Conservation (phyloP, 2,113 vertebrate genomes). For the Heterochromis multidens region DNA sequence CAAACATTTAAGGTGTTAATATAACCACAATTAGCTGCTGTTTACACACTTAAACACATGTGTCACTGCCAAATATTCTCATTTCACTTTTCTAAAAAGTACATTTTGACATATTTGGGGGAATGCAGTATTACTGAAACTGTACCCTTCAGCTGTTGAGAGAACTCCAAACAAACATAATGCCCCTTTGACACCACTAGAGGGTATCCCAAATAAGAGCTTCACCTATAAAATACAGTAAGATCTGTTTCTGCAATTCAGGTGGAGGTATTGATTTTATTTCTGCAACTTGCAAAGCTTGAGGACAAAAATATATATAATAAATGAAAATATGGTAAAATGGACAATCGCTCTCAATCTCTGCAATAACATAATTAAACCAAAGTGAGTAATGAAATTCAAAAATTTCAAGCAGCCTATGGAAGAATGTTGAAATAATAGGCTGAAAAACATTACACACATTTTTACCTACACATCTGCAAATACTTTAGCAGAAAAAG, state of each 20-base stretch:
- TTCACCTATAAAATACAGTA: not conserved
- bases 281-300: not conserved
- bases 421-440: not conserved
- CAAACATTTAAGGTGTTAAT: not conserved
- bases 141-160: not conserved
- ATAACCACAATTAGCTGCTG: not conserved
- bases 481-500: not conserved
- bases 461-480: not conserved
- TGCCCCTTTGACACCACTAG: not conserved
- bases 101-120: not conserved
- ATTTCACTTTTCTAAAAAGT: not conserved
- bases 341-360: not conserved
- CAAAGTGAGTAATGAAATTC: not conserved
- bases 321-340: not conserved
- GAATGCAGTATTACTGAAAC: not conserved
- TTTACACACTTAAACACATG: not conserved
- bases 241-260: not conserved
- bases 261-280: not conserved
- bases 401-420: not conserved
- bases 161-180: not conserved
- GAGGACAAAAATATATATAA: not conserved
- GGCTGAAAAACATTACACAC: not conserved
- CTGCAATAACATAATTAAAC: not conserved
- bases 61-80: not conserved
- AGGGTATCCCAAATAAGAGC: not conserved